phyloP scores from a whole-genome alignment of 23 tunicate genomes.

The Diplosoma virens region DNA sequence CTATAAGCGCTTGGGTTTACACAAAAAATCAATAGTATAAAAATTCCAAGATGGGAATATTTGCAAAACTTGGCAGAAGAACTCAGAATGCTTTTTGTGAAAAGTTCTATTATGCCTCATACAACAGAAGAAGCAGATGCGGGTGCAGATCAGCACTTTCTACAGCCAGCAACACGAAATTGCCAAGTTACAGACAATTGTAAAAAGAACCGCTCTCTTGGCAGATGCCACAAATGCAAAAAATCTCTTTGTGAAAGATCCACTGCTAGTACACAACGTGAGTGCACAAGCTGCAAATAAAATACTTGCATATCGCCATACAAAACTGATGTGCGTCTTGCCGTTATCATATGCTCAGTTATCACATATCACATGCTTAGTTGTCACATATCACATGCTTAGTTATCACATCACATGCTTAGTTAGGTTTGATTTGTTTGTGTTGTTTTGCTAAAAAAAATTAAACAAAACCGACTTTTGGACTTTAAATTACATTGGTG shows the following conservation, averaged over 20 bases:
- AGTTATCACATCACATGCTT: too few relatives aligned
- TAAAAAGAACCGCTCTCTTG: slow-evolving; percentile 24
- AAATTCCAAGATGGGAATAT: slow-evolving; percentile 10
- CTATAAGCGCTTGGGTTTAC: slow-evolving; percentile 5
- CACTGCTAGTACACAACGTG: slow-evolving; percentile 15
- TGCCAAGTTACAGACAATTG: slow-evolving; percentile 15
- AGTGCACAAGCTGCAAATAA: slow-evolving; percentile 12
- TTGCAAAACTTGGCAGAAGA: slow-evolving; percentile 25
- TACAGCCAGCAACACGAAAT: slow-evolving; percentile 17
- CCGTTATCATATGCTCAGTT: too few relatives aligned
- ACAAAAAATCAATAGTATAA: slow-evolving; percentile 17
- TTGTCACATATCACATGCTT: too few relatives aligned
- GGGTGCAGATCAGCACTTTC: neutral
- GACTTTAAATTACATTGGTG: too few relatives aligned
- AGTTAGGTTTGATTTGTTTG: too few relatives aligned
- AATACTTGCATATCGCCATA: too few relatives aligned
- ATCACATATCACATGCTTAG: too few relatives aligned
- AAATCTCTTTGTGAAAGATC: slow-evolving; percentile 18
- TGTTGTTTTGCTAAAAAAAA: too few relatives aligned
- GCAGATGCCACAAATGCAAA: slow-evolving; percentile 17
- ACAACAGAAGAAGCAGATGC: neutral
- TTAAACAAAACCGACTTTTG: too few relatives aligned
- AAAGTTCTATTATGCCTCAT: neutral
- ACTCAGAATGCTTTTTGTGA: neutral
- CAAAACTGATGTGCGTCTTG: too few relatives aligned